Evolutionary conservation across 2,113 vertebrate genomes (phyloP).

Genomic region (Chionomys nivalis): DNA sequence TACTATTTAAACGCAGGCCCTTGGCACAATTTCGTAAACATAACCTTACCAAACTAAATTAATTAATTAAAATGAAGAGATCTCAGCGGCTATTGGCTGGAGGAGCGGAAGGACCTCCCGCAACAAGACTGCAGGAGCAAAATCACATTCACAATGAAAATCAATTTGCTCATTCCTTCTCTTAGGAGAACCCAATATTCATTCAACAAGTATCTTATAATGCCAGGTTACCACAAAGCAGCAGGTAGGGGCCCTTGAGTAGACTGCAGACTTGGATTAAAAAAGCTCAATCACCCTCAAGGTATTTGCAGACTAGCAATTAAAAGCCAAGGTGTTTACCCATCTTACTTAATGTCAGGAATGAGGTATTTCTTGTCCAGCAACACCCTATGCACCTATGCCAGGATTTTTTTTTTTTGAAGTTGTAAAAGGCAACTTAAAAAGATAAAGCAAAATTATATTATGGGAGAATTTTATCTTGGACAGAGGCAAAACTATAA

Average conservation of each 20-base stretch:
- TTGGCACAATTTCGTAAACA: slow-evolving; percentile 21
- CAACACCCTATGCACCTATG: not conserved
- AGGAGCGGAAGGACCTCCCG: no score
- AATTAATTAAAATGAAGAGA: not conserved
- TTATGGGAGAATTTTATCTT: not conserved
- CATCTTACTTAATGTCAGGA: not conserved
- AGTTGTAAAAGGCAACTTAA: not conserved
- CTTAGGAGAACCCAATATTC: slow-evolving; percentile 1
- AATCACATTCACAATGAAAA: slow-evolving; percentile 29
- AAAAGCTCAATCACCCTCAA: not conserved
- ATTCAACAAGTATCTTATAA: slow-evolving; percentile 27
- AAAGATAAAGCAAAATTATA: slow-evolving; percentile 33
- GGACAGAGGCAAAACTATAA: not conserved
- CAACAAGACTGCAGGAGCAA: not conserved
- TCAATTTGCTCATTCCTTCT: not conserved
- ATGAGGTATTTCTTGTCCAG: not conserved
- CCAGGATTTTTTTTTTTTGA: not conserved
- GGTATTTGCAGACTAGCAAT: not conserved
- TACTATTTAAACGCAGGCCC: not conserved
- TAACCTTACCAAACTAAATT: not conserved
- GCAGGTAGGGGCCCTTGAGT: not conserved
- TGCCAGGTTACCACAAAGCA: not conserved
- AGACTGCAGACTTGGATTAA: slow-evolving; percentile 13
- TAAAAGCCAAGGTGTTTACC: not conserved
- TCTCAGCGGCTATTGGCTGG: no score